Conservation (phyloP, 2,113 vertebrate genomes). For the Silurus glanis region DNA sequence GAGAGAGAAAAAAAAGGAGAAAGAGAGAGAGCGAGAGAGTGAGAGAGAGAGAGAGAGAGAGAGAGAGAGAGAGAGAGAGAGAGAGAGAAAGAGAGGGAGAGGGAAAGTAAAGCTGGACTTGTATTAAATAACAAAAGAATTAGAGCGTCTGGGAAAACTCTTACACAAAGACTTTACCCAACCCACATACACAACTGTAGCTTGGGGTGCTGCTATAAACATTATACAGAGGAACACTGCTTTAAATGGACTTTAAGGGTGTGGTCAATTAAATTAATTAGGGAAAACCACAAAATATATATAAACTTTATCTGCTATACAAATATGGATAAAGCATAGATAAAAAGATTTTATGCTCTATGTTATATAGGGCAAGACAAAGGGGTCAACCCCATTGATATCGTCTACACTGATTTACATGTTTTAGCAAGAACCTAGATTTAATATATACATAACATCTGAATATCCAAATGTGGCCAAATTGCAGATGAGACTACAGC, state of each 20-base stretch:
- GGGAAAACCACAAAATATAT: background rate
- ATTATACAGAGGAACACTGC: background rate
- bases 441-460: background rate
- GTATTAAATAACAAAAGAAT: slow-evolving; percentile 27
- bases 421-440: background rate
- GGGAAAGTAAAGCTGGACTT: background rate
- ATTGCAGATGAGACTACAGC: background rate
- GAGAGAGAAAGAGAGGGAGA: slow-evolving; percentile 2
- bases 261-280: background rate
- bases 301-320: background rate
- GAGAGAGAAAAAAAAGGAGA: background rate
- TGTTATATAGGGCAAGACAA: slow-evolving; percentile 22
- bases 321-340: background rate
- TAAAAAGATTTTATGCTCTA: background rate
- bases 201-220: background rate
- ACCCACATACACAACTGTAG: background rate
- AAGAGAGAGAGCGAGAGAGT: slow-evolving; percentile 16
- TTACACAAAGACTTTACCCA: background rate
- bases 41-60: slow-evolving; percentile 11
- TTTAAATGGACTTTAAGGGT: slow-evolving; percentile 27
- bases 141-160: background rate
- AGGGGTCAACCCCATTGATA: slow-evolving; percentile 3
- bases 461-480: background rate
- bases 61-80: slow-evolving; percentile 3
- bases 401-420: background rate